Conservation (phyloP, 2,888 invertebrate species). For the Galeruca laticollis region DNA sequence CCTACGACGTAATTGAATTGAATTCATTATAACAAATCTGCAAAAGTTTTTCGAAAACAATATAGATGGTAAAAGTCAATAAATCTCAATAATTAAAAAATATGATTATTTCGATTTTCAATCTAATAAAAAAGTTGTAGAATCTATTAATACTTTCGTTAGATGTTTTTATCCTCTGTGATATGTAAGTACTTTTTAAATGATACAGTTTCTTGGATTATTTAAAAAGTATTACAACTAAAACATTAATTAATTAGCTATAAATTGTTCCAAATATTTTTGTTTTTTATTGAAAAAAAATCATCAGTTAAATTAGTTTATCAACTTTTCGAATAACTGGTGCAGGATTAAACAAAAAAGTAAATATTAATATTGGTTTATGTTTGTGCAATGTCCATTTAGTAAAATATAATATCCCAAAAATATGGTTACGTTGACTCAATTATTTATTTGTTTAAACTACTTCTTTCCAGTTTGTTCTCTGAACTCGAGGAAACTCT, state of each 20-base stretch:
- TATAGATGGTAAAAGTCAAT: neutral
- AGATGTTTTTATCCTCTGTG: too few species aligned
- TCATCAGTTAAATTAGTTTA: too few species aligned
- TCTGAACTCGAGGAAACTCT: constrained; percentile 75
- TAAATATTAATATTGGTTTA: neutral
- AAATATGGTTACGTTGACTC: neutral
- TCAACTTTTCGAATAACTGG: neutral
- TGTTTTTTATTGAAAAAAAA: too few species aligned
- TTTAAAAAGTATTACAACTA: too few species aligned
- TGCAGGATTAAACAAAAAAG: neutral
- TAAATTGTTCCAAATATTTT: too few species aligned
- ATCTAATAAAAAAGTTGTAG: too few species aligned
- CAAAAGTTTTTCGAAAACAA: constrained; percentile 11
- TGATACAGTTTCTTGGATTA: too few species aligned
- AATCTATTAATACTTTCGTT: too few species aligned
- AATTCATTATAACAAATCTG: constrained; percentile 43
- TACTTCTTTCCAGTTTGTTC: constrained; percentile 62
- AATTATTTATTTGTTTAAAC: neutral
- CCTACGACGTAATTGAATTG: constrained; percentile 49
- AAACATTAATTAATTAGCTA: too few species aligned
- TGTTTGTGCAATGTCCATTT: constrained; percentile 18
- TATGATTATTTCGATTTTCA: too few species aligned
- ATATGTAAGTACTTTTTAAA: too few species aligned
- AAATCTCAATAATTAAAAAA: too few species aligned
- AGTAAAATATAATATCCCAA: constrained; percentile 20